These are phyloP conservation scores for Agonopterix alstromeriana DNA, from an alignment of 2,888 invertebrate genomes.

Conservation along the genomic window DNA sequence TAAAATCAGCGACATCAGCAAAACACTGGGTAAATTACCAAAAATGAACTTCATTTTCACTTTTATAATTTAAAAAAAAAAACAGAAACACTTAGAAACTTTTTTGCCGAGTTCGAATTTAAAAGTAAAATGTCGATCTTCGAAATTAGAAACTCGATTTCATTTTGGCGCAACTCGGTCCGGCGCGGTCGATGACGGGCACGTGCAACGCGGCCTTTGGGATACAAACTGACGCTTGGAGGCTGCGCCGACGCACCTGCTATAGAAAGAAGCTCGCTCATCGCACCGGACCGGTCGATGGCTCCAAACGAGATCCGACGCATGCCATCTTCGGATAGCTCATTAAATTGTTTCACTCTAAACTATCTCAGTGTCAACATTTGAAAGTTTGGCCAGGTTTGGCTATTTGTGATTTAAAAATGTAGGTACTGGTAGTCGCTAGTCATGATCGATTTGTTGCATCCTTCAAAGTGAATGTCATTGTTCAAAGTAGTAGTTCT, in stretches of 20 bases:
- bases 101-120: slow-evolving; percentile 2
- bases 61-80: neutral
- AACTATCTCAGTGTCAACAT: neutral
- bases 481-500: no score
- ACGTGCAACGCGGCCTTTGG: slow-evolving; percentile 54
- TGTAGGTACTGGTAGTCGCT: neutral
- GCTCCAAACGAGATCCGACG: slow-evolving; percentile 16
- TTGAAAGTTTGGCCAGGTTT: no score
- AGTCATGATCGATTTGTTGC: no score
- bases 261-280: slow-evolving; percentile 36
- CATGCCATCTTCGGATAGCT: slow-evolving; percentile 21
- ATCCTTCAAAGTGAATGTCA: no score
- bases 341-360: neutral
- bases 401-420: no score
- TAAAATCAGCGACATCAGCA: slow-evolving; percentile 58
- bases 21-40: slow-evolving; percentile 52
- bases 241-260: slow-evolving; percentile 39
- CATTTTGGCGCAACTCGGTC: slow-evolving; percentile 57
- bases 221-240: slow-evolving; percentile 37
- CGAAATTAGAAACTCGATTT: slow-evolving; percentile 47
- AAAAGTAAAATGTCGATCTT: slow-evolving; percentile 1
- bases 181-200: slow-evolving; percentile 30
- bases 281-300: slow-evolving; percentile 43
- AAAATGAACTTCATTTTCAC: slow-evolving; percentile 50
- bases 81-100: neutral